Conservation (phyloP, 2,888 invertebrate genomes). For the Drosophila robusta region DNA sequence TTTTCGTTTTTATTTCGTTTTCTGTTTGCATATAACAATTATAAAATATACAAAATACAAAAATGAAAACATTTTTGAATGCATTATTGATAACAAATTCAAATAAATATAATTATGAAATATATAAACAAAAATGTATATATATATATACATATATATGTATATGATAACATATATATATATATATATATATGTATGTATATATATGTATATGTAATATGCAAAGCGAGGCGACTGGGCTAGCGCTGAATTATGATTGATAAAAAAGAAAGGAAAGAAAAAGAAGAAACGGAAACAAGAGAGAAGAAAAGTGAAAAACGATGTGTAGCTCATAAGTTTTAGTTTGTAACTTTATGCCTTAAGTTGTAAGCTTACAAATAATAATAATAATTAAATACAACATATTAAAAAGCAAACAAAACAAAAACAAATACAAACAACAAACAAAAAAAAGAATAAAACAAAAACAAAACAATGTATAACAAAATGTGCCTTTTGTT, state of each 20-base stretch:
- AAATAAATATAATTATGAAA: constrained; percentile 40
- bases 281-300: constrained; percentile 13
- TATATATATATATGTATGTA: constrained; percentile 25
- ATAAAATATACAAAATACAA: constrained; percentile 19
- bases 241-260: constrained; percentile 64
- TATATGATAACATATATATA: constrained; percentile 23
- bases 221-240: constrained; percentile 41
- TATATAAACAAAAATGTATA: constrained; percentile 25
- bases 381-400: constrained; percentile 74
- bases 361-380: constrained; percentile 83
- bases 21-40: constrained; percentile 7
- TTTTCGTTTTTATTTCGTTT: too few relatives aligned
- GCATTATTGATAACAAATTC: constrained; percentile 36
- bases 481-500: constrained; percentile 50
- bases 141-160: constrained; percentile 27
- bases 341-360: constrained; percentile 84
- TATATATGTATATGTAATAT: constrained; percentile 30
- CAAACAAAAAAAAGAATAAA: constrained; percentile 54
- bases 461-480: constrained; percentile 70
- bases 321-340: constrained; percentile 76
- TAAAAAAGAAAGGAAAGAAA: constrained; percentile 16
- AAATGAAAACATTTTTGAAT: constrained; percentile 24
- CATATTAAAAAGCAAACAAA: constrained; percentile 72
- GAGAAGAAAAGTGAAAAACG: constrained; percentile 34
- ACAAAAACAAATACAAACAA: constrained; percentile 57